These are phyloP conservation scores for Psilopogon haemacephalus DNA, from an alignment of 2,113 vertebrate species.

Conservation along the genomic window DNA sequence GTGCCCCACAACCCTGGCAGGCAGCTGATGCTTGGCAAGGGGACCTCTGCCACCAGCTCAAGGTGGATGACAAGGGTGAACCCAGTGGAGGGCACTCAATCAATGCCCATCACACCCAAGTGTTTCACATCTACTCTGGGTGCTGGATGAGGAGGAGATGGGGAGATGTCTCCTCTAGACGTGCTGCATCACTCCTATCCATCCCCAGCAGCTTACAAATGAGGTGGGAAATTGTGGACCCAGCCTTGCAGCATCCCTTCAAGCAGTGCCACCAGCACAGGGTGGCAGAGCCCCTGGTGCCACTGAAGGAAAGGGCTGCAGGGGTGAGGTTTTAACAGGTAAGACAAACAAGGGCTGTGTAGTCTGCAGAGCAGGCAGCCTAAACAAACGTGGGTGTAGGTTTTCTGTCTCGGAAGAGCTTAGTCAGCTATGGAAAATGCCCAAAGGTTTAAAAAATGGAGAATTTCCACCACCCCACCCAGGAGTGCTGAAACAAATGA, in stretches of 20 bases:
- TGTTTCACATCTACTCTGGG: background rate
- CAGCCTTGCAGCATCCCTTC: background rate
- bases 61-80: background rate
- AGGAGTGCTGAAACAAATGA: constrained; percentile 15
- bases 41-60: background rate
- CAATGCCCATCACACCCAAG: background rate
- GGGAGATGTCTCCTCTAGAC: background rate
- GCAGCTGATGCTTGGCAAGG: background rate
- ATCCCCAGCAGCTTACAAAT: accelerated
- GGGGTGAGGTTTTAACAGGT: background rate
- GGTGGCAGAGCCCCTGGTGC: background rate
- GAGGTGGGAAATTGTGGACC: background rate
- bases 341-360: background rate
- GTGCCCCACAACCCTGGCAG: background rate
- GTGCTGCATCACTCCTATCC: background rate
- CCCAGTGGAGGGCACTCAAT: background rate
- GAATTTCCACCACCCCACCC: constrained; percentile 19
- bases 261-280: background rate
- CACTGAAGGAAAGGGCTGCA: background rate
- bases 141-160: background rate
- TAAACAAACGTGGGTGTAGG: background rate
- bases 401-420: background rate
- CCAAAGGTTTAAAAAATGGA: background rate
- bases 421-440: constrained; percentile 17
- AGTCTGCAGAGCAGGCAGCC: background rate